These are phyloP conservation scores for Neotoxoptera formosana DNA, from an alignment of 1,140 invertebrate genomes.

Conservation along the genomic window DNA sequence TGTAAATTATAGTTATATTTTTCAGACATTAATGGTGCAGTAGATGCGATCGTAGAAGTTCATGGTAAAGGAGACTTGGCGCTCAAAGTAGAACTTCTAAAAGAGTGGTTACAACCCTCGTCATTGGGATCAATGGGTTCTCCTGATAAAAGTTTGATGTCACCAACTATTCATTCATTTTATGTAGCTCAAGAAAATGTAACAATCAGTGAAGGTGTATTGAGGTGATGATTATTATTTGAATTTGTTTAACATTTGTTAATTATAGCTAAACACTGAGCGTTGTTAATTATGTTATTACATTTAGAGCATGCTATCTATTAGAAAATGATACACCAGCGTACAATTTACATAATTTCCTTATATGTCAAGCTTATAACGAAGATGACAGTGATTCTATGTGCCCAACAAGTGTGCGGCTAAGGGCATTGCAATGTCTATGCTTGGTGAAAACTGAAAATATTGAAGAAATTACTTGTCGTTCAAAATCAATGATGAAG, in stretches of 20 bases:
- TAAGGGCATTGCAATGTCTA: constrained; percentile 64
- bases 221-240: constrained; percentile 42
- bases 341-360: constrained; percentile 54
- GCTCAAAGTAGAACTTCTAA: constrained; percentile 63
- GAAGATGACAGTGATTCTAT: constrained; percentile 61
- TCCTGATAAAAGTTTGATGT: constrained; percentile 22
- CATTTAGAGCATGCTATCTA: constrained; percentile 63
- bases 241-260: not conserved
- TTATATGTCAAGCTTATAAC: constrained; percentile 61
- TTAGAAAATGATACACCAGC: constrained; percentile 62
- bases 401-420: constrained; percentile 61
- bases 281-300: constrained; percentile 39
- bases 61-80: constrained; percentile 63
- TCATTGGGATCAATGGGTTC: constrained; percentile 17
- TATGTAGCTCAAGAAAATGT: constrained; percentile 14
- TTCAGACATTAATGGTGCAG: constrained; percentile 65
- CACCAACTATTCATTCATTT: constrained; percentile 25
- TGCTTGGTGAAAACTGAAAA: constrained; percentile 62
- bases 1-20: not conserved
- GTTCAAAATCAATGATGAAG: constrained; percentile 59
- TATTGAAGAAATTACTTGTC: constrained; percentile 62
- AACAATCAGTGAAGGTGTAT: constrained; percentile 53
- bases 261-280: not conserved
- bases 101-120: constrained; percentile 64
- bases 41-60: constrained; percentile 62